phyloP scores from a whole-genome alignment of 2,888 invertebrate genomes.

The Macrosoma leucophasiata region DNA sequence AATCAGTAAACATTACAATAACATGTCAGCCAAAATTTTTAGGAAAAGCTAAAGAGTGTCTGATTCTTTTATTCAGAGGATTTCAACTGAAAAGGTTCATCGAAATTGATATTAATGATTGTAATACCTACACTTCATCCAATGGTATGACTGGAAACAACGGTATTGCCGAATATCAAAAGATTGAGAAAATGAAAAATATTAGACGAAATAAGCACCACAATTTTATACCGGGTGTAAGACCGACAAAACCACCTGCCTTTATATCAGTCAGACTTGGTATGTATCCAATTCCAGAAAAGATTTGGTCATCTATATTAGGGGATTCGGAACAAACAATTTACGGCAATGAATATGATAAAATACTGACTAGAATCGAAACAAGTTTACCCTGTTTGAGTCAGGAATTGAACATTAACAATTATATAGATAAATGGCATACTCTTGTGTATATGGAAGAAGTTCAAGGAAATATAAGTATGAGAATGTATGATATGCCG shows the following conservation, averaged over 20 bases:
- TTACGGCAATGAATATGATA: constrained; percentile 41
- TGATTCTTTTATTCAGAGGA: constrained; percentile 76
- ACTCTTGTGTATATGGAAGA: constrained; percentile 88
- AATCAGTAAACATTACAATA: constrained; percentile 59
- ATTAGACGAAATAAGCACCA: constrained; percentile 33
- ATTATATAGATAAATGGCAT: constrained; percentile 83
- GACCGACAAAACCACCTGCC: constrained; percentile 62
- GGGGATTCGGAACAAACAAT: constrained; percentile 49
- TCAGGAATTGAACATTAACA: constrained; percentile 64
- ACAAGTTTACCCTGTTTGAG: constrained; percentile 69
- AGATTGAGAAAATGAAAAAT: constrained; percentile 37
- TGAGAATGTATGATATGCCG: constrained; percentile 81
- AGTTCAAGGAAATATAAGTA: constrained; percentile 79
- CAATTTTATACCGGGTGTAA: constrained; percentile 72
- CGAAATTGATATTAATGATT: constrained; percentile 63
- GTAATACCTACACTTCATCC: constrained; percentile 22
- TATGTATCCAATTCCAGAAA: constrained; percentile 60
- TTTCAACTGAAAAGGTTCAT: constrained; percentile 78
- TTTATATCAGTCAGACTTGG: constrained; percentile 77
- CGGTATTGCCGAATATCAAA: constrained; percentile 30
- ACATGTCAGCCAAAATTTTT: constrained; percentile 75
- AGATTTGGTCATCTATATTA: constrained; percentile 59
- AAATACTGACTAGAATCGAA: constrained; percentile 54
- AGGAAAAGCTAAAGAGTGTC: constrained; percentile 76
- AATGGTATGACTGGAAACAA: constrained; percentile 1